phyloP scores from a whole-genome alignment of 2,113 vertebrate genomes.

The Nerophis lumbriciformis region DNA sequence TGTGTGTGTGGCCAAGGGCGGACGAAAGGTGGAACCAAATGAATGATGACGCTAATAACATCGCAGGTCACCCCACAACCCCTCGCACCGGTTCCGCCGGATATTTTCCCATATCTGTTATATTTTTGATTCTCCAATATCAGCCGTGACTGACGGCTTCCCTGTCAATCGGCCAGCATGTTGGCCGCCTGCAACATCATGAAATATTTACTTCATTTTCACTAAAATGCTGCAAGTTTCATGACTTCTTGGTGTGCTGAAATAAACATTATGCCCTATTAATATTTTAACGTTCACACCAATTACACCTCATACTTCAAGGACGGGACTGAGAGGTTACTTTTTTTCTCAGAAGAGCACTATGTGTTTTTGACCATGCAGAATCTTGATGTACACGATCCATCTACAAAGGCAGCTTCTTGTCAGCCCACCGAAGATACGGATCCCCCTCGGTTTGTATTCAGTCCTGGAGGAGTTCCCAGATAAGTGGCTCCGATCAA shows the following conservation, averaged over 20 bases:
- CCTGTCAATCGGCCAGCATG: slow-evolving; percentile 1
- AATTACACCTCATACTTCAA: slow-evolving; percentile 12
- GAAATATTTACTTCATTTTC: slow-evolving; percentile 49
- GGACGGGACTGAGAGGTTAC: too few relatives aligned
- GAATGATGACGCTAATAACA: slow-evolving; percentile 55
- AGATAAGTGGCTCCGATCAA: slow-evolving; percentile 39
- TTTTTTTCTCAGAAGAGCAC: too few relatives aligned
- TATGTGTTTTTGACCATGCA: too few relatives aligned
- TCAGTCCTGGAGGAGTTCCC: slow-evolving; percentile 22
- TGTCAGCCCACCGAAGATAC: slow-evolving; percentile 19
- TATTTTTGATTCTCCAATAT: slow-evolving; percentile 45
- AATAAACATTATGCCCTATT: slow-evolving; percentile 48
- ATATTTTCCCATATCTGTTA: slow-evolving; percentile 34
- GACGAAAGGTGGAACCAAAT: slow-evolving; percentile 43
- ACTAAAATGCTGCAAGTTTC: slow-evolving; percentile 25
- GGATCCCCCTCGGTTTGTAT: slow-evolving; percentile 36
- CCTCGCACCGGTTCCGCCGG: slow-evolving; percentile 21
- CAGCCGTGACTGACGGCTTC: slow-evolving; percentile 17
- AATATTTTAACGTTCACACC: slow-evolving; percentile 42
- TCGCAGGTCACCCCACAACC: slow-evolving; percentile 21
- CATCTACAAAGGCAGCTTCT: slow-evolving; percentile 10
- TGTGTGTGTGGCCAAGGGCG: slow-evolving; percentile 37
- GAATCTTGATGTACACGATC: background rate
- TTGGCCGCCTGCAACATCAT: slow-evolving; percentile 19
- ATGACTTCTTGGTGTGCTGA: slow-evolving; percentile 30